Conservation (phyloP, 1,140 invertebrate genomes). For the Nephila pilipes region DNA sequence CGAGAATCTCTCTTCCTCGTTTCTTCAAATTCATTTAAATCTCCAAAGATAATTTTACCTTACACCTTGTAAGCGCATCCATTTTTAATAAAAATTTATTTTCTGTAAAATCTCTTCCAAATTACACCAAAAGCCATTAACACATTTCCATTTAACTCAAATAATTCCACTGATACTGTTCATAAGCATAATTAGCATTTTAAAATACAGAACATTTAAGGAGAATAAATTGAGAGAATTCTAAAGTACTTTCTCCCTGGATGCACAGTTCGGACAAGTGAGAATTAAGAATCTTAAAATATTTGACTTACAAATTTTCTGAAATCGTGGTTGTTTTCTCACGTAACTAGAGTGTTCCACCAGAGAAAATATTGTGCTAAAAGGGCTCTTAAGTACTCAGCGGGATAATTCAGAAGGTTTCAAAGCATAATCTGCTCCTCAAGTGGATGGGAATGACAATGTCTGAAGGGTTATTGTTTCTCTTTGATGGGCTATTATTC, state of each 20-base stretch:
- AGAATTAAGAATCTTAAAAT: not conserved
- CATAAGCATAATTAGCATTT: not conserved
- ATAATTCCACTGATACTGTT: not conserved
- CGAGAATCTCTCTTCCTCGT: no score
- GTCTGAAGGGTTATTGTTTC: slow-evolving; percentile 16
- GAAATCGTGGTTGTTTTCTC: not conserved
- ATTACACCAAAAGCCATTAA: not conserved
- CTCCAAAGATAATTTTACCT: no score
- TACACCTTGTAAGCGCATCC: no score
- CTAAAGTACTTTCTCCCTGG: not conserved
- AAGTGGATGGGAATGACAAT: not conserved
- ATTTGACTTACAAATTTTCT: slow-evolving; percentile 2
- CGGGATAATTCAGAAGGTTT: not conserved
- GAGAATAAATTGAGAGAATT: not conserved
- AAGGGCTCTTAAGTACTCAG: not conserved
- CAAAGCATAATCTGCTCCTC: not conserved
- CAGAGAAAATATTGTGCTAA: not conserved
- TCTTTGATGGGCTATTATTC: slow-evolving; percentile 22
- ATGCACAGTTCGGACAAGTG: not conserved
- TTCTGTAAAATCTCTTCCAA: no score
- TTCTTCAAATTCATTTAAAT: no score
- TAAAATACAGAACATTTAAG: not conserved
- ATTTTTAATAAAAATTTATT: no score
- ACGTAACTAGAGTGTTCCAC: not conserved
- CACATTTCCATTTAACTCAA: not conserved